Evolutionary conservation across 2,113 vertebrate species (phyloP).

Genomic region (Polypterus senegalus): DNA sequence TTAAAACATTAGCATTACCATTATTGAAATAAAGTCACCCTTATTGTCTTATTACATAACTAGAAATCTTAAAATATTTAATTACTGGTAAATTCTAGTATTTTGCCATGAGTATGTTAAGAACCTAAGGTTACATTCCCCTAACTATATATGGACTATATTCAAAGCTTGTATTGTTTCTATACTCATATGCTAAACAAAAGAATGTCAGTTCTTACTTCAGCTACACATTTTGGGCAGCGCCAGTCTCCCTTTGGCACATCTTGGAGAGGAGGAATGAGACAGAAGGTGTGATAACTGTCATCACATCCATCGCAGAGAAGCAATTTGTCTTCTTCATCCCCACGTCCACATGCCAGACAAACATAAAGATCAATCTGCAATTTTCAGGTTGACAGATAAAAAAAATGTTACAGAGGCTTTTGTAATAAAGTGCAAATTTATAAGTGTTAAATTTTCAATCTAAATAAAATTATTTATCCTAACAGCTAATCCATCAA

Average conservation of each 20-base stretch:
- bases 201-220: constrained; percentile 51
- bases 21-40: background rate
- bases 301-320: constrained; percentile 95
- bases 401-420: no score
- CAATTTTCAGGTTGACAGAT: background rate
- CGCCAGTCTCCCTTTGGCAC: constrained; percentile 96
- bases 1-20: constrained; percentile 1
- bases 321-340: constrained; percentile 84
- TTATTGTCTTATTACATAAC: background rate
- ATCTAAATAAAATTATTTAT: background rate
- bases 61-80: no score
- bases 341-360: constrained; percentile 85
- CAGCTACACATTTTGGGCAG: constrained; percentile 89
- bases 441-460: no score
- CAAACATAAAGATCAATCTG: constrained; percentile 95
- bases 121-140: no score
- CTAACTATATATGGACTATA: no score
- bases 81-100: no score
- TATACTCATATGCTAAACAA: background rate
- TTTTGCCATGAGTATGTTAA: no score
- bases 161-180: no score
- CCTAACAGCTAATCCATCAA: no score
- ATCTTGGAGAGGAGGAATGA: constrained; percentile 87
- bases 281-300: constrained; percentile 94
- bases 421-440: no score